These are phyloP conservation scores for Drosophila ustulata DNA, from an alignment of 2,888 invertebrate species.

Conservation along the genomic window DNA sequence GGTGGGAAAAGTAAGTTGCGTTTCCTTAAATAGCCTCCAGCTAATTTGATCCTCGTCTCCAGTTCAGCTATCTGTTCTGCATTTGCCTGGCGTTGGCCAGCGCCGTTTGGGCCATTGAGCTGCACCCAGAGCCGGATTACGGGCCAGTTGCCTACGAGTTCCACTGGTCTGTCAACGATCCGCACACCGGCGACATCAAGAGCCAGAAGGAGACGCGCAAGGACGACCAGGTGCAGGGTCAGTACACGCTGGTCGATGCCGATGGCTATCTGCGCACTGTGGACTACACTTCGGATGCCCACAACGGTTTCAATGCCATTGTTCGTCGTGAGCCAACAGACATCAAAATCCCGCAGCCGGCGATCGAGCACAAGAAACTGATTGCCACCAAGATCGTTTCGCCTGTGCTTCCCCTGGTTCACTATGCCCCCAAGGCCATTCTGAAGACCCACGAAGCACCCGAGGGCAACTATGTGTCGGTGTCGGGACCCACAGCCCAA, in stretches of 20 bases:
- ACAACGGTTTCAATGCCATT: slow-evolving; percentile 86
- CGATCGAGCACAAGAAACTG: slow-evolving; percentile 66
- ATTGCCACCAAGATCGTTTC: slow-evolving; percentile 69
- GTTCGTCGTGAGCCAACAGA: slow-evolving; percentile 86
- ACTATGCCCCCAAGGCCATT: slow-evolving; percentile 65
- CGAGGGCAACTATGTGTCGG: slow-evolving; percentile 74
- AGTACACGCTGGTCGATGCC: slow-evolving; percentile 86
- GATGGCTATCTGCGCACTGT: slow-evolving; percentile 86
- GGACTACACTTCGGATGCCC: slow-evolving; percentile 86
- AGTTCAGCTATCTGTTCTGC: slow-evolving; percentile 60
- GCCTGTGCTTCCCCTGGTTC: slow-evolving; percentile 66
- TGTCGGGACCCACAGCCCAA: slow-evolving; percentile 70
- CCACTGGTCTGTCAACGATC: slow-evolving; percentile 85
- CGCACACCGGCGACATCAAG: slow-evolving; percentile 86
- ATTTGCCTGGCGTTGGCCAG: slow-evolving; percentile 54
- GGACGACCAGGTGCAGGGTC: slow-evolving; percentile 86
- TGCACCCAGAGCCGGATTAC: slow-evolving; percentile 70
- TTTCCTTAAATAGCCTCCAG: background rate
- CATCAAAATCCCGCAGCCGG: slow-evolving; percentile 81
- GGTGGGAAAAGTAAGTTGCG: slow-evolving; percentile 67
- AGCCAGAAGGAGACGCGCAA: slow-evolving; percentile 86
- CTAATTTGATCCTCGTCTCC: background rate
- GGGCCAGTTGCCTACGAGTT: slow-evolving; percentile 86
- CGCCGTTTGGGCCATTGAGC: slow-evolving; percentile 70
- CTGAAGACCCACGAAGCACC: slow-evolving; percentile 46